Evolutionary conservation across 2,888 invertebrate species (phyloP).

Genomic region (Diaphora mendica): DNA sequence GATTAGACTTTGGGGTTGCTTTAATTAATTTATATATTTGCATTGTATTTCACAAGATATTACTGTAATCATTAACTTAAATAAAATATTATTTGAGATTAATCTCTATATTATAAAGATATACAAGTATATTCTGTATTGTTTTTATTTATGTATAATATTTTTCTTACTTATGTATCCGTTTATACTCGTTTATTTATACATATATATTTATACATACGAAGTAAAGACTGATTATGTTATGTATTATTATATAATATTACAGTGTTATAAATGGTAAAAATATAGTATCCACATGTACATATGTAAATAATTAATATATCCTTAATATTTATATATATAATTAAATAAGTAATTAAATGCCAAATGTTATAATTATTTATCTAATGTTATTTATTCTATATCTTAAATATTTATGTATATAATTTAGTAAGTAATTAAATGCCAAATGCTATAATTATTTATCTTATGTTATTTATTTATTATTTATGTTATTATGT

Average conservation of each 20-base stretch:
- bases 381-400: slow-evolving; percentile 50
- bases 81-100: slow-evolving; percentile 45
- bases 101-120: slow-evolving; percentile 25
- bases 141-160: background rate
- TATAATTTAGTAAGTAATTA: slow-evolving; percentile 56
- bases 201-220: slow-evolving; percentile 25
- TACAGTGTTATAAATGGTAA: slow-evolving; percentile 47
- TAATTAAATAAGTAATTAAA: slow-evolving; percentile 56
- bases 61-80: slow-evolving; percentile 35
- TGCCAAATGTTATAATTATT: slow-evolving; percentile 54
- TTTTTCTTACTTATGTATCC: background rate
- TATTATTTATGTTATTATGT: slow-evolving; percentile 52
- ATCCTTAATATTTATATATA: slow-evolving; percentile 55
- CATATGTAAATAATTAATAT: slow-evolving; percentile 72
- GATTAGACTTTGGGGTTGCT: slow-evolving; percentile 79
- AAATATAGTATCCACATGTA: slow-evolving; percentile 53
- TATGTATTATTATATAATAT: slow-evolving; percentile 23
- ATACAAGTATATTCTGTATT: slow-evolving; percentile 11
- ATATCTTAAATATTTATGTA: slow-evolving; percentile 55
- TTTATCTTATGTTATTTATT: slow-evolving; percentile 51
- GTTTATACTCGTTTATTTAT: background rate
- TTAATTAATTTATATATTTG: slow-evolving; percentile 64
- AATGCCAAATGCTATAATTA: slow-evolving; percentile 54
- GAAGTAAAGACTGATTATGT: slow-evolving; percentile 46
- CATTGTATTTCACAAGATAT: slow-evolving; percentile 31